Percentiles rank a stretch among this genome's conserved stretches.
Evolutionary conservation across 2,113 vertebrate genomes (phyloP).

Genomic region (Equus przewalskii): DNA sequence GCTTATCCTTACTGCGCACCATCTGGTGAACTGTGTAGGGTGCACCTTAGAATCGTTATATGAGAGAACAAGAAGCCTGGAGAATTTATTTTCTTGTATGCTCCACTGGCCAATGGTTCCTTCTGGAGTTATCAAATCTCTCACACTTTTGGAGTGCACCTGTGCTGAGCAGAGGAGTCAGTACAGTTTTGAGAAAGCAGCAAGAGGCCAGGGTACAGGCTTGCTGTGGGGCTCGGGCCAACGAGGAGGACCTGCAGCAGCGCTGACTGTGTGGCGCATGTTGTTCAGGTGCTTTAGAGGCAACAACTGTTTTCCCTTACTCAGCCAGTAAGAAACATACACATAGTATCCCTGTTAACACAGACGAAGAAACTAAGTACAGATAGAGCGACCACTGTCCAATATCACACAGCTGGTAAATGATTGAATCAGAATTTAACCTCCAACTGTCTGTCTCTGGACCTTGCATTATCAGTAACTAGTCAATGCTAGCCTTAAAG

Average conservation of each 20-base stretch:
- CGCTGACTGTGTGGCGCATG: background rate
- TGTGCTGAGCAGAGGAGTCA: background rate
- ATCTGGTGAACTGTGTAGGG: background rate
- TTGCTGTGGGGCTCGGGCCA: background rate
- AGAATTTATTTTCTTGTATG: background rate
- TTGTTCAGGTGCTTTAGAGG: background rate
- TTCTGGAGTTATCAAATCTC: background rate
- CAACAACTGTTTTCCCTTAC: background rate
- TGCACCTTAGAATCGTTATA: background rate
- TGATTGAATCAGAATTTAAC: background rate
- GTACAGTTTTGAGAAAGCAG: background rate
- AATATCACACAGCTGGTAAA: background rate
- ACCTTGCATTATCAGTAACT: background rate
- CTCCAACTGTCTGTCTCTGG: background rate
- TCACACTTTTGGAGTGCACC: background rate
- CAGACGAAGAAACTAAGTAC: background rate
- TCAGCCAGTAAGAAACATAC: background rate
- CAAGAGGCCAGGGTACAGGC: fast-evolving
- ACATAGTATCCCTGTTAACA: background rate
- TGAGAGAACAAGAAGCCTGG: background rate
- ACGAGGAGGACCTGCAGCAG: background rate
- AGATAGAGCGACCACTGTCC: background rate
- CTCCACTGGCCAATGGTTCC: background rate
- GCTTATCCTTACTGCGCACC: background rate
- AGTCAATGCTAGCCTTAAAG: background rate